phyloP scores from a whole-genome alignment of 2,113 vertebrate genomes.

The Gopherus flavomarginatus region DNA sequence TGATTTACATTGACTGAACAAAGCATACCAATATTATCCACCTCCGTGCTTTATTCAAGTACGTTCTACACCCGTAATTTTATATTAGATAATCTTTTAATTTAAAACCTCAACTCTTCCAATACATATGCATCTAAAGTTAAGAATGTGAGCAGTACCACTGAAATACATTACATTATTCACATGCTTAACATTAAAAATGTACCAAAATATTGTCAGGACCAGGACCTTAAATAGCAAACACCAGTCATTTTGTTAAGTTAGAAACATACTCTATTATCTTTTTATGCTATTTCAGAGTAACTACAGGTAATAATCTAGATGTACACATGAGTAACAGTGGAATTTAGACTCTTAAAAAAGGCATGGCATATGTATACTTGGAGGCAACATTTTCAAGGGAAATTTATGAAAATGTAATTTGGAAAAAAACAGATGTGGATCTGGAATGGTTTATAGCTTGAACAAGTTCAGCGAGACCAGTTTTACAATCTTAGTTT shows the following conservation, averaged over 20 bases:
- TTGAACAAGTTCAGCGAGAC: not conserved
- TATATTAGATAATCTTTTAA: not conserved
- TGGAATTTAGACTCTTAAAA: conserved; percentile 9
- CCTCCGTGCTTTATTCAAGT: not conserved
- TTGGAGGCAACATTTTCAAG: not conserved
- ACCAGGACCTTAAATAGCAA: not conserved
- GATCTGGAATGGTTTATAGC: not conserved
- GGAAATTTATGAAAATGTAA: not conserved
- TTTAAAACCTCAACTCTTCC: not conserved
- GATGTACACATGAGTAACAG: not conserved
- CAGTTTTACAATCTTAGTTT: not conserved
- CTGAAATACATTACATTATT: not conserved
- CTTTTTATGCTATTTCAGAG: not conserved
- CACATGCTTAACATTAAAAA: not conserved
- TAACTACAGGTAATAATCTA: not conserved
- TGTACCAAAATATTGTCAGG: not conserved
- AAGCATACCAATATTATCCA: not conserved
- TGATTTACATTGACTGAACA: not conserved
- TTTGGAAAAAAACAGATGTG: not conserved
- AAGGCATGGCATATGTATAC: not conserved
- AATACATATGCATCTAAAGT: not conserved
- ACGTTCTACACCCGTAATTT: not conserved
- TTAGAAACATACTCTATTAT: not conserved
- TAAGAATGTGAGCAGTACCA: not conserved
- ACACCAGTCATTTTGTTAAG: not conserved